Percentiles rank a stretch among this genome's conserved stretches.
Evolutionary conservation across 2,797 vertebrate species (phyloP).

Genomic region (Rhinella marina): DNA sequence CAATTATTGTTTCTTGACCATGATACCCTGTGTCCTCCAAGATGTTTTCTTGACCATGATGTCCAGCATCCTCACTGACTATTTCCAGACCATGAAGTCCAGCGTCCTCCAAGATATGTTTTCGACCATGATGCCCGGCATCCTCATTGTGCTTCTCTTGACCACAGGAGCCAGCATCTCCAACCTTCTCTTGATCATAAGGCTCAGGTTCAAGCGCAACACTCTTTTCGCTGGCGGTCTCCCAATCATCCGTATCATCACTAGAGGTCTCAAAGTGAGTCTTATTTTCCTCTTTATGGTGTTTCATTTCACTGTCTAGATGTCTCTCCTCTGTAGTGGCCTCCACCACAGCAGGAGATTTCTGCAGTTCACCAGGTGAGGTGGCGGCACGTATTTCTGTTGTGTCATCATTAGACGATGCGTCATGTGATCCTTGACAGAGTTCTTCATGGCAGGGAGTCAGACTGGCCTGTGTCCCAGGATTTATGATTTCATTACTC

Average conservation of each 20-base stretch:
- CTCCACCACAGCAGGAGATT: background rate
- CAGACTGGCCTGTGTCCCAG: background rate
- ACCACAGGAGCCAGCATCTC: background rate
- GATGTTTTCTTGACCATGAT: background rate
- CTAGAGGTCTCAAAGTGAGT: background rate
- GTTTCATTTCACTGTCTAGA: background rate
- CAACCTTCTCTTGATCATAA: background rate
- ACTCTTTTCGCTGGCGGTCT: constrained; percentile 50
- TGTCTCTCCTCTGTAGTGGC: background rate
- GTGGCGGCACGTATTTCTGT: background rate
- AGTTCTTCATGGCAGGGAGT: background rate
- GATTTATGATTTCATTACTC: constrained; percentile 14
- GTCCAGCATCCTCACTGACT: background rate
- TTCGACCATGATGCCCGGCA: background rate
- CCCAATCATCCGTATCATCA: constrained; percentile 49
- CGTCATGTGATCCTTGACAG: constrained; percentile 12
- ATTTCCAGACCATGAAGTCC: background rate
- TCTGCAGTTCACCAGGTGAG: background rate
- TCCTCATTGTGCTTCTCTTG: background rate
- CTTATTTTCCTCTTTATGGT: background rate
- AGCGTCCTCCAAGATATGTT: background rate
- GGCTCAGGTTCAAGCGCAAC: no score
- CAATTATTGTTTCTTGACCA: background rate
- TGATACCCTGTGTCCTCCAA: background rate
- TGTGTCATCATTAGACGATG: background rate